Evolutionary conservation across 1,140 invertebrate genomes (phyloP).

Genomic region (Bombus fervidus): DNA sequence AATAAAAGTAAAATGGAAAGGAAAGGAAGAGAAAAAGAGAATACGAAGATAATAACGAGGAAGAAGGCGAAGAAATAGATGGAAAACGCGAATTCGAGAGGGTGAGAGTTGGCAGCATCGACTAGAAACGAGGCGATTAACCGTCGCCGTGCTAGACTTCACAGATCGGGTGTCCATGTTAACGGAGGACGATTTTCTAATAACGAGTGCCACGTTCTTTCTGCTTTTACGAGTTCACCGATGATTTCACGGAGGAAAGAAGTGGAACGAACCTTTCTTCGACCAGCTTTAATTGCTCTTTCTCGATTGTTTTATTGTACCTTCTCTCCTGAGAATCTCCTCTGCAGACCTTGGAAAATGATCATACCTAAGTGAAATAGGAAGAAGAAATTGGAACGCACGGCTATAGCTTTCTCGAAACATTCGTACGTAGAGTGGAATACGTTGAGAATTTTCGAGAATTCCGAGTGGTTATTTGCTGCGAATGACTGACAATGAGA

Average conservation of each 20-base stretch:
- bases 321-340: not conserved
- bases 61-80: not conserved
- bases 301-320: constrained; percentile 3
- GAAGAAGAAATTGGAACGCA: not conserved
- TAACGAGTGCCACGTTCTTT: constrained; percentile 14
- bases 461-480: not conserved
- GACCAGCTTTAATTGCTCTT: constrained; percentile 16
- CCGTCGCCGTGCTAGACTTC: constrained; percentile 19
- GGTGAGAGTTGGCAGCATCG: not conserved
- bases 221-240: constrained; percentile 12
- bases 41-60: not conserved
- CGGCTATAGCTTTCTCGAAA: not conserved
- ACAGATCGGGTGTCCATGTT: constrained; percentile 46
- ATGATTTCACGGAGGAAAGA: constrained; percentile 23
- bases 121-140: constrained; percentile 38
- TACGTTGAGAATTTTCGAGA: not conserved
- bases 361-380: not conserved
- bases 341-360: not conserved
- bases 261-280: constrained; percentile 1
- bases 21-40: not conserved
- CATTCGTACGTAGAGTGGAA: too few relatives aligned
- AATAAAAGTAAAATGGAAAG: not conserved
- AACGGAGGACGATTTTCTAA: constrained; percentile 50
- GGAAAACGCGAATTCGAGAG: not conserved
- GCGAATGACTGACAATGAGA: not conserved